Base-by-base conservation (phyloP, 2,888 invertebrate genomes). In the Tetragonisca angustula region DNA sequence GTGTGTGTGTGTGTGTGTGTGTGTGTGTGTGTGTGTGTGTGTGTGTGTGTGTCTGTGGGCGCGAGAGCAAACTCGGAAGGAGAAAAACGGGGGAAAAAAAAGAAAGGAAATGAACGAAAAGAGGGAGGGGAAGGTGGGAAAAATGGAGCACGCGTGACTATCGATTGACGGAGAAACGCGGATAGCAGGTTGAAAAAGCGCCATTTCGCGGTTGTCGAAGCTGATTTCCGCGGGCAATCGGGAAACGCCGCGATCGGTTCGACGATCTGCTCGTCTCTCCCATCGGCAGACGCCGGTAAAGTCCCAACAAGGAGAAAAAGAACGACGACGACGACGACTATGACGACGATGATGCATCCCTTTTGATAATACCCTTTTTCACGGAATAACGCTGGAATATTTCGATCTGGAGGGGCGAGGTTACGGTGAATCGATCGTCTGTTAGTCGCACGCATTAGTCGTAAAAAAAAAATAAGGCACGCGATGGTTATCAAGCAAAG, bases 351-450 rank as follows among this genome's bases (percentile, higher is more conserved):
- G 56, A 50, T n/a, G 50, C 71, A 54, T 81, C 78, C 81, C 81
- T 87, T 84, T 83, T 77, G 81, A 36, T 79, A 84, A 89, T 86
- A 68, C 61, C 67, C 72, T 54, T 49, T 64, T 54, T n/a, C n/a
- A 21, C 59, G 75, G 67, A 81, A 78, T 70, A 59, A 56, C 64
- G 61, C 71, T 50, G 70, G 74, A 81, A 76, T 78, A 84, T 76
- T 86, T 88, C 76, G 74, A 32, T 61, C 59, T 68, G 50, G 61
- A 49, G 73, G 84, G 11, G 11, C 19, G 9, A 82, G n/a, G 76
- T 75, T 54, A 69, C 75, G 70, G 76, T 77, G 13, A 87, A 84
- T 43, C 43, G 43, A 87, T 90, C 85, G 85, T 91, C 87, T 90
- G 87, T 87, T 90, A 89, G 84, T 82, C 83, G 71, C 27, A 27